Evolutionary conservation across 2,888 invertebrate genomes (phyloP).

Genomic region (Diachrysia chrysitis): DNA sequence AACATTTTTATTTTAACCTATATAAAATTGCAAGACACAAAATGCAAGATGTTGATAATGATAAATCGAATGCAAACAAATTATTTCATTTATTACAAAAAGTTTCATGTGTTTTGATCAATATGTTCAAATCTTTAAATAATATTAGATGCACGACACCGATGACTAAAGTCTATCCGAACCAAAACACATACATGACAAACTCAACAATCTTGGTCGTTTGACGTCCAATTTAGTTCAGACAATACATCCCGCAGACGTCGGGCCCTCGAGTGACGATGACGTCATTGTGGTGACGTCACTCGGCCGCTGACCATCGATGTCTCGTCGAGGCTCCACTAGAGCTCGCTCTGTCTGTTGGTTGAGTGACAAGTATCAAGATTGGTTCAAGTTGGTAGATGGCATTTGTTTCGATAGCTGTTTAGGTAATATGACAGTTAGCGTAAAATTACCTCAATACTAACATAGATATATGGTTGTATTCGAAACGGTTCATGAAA

Average conservation of each 20-base stretch:
- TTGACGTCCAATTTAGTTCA: conserved; percentile 43
- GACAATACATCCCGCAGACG: conserved; percentile 51
- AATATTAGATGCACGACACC: no score
- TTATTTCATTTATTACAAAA: no score
- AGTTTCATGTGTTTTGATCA: no score
- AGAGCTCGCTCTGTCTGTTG: conserved; percentile 36
- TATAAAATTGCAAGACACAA: no score
- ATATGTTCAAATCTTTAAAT: no score
- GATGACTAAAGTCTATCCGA: background rate
- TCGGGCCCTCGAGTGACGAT: conserved; percentile 40
- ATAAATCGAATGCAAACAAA: no score
- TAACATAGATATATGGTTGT: no score
- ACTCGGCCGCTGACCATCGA: conserved; percentile 54
- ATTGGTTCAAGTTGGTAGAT: conserved; percentile 31
- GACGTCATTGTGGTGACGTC: conserved; percentile 49
- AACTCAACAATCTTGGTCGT: conserved; percentile 32
- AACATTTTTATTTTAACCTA: no score
- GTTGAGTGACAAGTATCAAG: conserved; percentile 51
- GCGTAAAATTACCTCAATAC: no score
- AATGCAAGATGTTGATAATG: no score
- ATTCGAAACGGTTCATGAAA: no score
- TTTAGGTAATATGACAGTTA: background rate
- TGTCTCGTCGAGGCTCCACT: conserved; percentile 32
- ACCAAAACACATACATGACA: conserved; percentile 8
- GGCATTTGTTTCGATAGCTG: conserved; percentile 32